Base-by-base conservation (phyloP, 2,113 vertebrate genomes). In the Pteropus alecto region DNA sequence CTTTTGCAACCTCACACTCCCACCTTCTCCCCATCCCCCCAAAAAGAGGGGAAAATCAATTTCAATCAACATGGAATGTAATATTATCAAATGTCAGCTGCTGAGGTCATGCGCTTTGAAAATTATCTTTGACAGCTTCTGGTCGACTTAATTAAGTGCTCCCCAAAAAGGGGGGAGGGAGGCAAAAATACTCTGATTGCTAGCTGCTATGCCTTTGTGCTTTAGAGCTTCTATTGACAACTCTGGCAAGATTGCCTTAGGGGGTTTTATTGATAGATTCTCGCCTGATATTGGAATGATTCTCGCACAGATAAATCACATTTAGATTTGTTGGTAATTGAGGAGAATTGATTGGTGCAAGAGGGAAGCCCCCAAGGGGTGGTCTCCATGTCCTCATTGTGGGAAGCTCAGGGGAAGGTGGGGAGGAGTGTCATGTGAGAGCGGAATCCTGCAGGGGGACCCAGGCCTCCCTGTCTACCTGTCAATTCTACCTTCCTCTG, bases 301-400 rank as follows among this genome's bases (percentile, higher is more conserved):
- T 99, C 99, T 99, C 98, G 97, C 98, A 98, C 99, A 99, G 99
- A 99, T 99, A 99, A 99, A 99, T 99, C 99, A 99, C 99, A 99
- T 99, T 99, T 99, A 99, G 99, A 99, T 99, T 99, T 99, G 99
- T 99, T 99, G 99, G 99, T 99, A 99, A 99, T 99, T 99, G 99
- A 99, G 98, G 98, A 98, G 98, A 99, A 99, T 99, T 99, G 99
- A 99, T 99, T 99, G 99, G 98, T 98, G 98, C 98, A 99, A 98
- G 98, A 98, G 98, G 96, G 97, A 99, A 98, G 95, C 98, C 98
- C 98, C 98, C 98, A 97, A 95, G 98, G 99, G 98, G 99, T 98
- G 97, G 95, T 96, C 96, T 97, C 97, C 98, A 96, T 96, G 97
- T 98, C 97, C 97, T 99, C 98, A 88, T 95, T 97, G 78, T 79